Base-by-base conservation (phyloP, 23 tunicate species). In the Ascidia mentula region DNA sequence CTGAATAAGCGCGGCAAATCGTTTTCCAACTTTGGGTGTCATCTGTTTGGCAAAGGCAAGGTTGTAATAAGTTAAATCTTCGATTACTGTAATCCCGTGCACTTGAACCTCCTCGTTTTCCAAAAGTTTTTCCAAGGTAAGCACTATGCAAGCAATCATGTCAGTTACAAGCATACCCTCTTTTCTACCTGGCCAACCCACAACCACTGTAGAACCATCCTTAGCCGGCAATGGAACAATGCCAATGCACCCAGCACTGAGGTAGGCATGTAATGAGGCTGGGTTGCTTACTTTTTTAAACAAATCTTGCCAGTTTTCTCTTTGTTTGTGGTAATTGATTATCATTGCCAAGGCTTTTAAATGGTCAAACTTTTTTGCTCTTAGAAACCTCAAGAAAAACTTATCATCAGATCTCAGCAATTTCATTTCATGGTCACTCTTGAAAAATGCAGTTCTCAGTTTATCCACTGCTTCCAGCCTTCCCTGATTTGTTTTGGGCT, bases 341-440 rank as follows among this genome's bases (percentile, higher is more conserved):
- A 87, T 17, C 34, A 77, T 74, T 65, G 59, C 61, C 40, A 87
- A 60, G 28, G 91, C 91, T 69, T 75, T 87, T 35, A 72, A 69
- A 18, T 87, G 91, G 61, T 87, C 59, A 81, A 80, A 87, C 61
- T 87, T 87, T 45, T 81, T 87, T 35, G 85, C 81, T 35, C 91
- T 37, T 3, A 87, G 74, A 61, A 87, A 87, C 37, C 73, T 74
- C 3, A 80, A 24, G 20, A 87, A 46, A 38, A 87, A 87, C 4
- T 13, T 38, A 69, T 87, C 91, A 32, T 87, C 91, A 24, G 39
- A 20, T 36, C 85, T 20, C 18, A 87, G 74, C 15, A 87, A 31
- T 28, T 53, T 3, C 6, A 32, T 37, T 31, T 46, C 79, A 26
- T 71, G 32, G 18, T 87, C 74, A n/a, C 70, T 32, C 31, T 76